These are phyloP conservation scores for Clamator glandarius DNA, from an alignment of 2,797 vertebrate species.

Conservation along the genomic window DNA sequence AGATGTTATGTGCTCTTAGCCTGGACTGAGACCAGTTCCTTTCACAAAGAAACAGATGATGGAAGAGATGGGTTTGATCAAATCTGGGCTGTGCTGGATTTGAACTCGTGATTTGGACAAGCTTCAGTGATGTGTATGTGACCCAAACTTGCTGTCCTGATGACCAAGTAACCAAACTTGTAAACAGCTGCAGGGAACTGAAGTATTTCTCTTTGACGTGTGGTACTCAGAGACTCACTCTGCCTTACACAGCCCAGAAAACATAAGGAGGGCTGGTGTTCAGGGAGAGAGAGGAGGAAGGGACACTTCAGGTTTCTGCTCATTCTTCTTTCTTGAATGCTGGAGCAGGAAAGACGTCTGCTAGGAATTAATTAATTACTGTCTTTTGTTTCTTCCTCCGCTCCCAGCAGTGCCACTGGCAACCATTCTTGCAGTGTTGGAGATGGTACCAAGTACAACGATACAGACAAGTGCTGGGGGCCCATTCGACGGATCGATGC, in stretches of 20 bases:
- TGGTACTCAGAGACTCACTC: not conserved
- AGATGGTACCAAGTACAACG: slow-evolving; percentile 85
- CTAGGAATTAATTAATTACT: slow-evolving; percentile 51
- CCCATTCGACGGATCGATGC: slow-evolving; percentile 88
- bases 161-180: not conserved
- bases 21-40: not conserved
- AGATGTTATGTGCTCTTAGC: not conserved
- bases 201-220: not conserved
- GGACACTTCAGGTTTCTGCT: not conserved
- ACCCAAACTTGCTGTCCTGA: not conserved
- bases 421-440: slow-evolving; percentile 90
- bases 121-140: not conserved
- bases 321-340: not conserved
- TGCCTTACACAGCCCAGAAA: not conserved
- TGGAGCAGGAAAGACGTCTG: slow-evolving; percentile 15
- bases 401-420: slow-evolving; percentile 77
- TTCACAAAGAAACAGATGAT: not conserved
- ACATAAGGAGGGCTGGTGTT: not conserved
- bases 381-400: slow-evolving; percentile 48
- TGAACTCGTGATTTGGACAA: not conserved
- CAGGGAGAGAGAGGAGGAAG: not conserved
- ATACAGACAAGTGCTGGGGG: slow-evolving; percentile 94
- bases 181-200: not conserved
- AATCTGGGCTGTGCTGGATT: not conserved
- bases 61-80: not conserved